phyloP scores from a whole-genome alignment of 2,888 invertebrate species.

The Rotaria socialis region DNA sequence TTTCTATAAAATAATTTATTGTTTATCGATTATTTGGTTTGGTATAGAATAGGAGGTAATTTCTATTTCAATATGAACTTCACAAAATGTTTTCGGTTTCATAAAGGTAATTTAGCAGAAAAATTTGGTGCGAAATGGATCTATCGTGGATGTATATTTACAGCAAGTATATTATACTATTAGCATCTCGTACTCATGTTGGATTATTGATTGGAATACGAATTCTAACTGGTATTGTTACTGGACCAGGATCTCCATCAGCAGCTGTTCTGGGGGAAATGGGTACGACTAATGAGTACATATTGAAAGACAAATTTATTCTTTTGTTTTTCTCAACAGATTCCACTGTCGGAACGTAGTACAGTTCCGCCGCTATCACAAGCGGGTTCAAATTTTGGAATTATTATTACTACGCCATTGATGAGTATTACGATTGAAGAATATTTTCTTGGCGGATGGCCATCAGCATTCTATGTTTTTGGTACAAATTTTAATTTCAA shows the following conservation, averaged over 20 bases:
- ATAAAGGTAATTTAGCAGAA: slow-evolving; percentile 37
- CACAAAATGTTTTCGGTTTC: background rate
- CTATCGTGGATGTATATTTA: slow-evolving; percentile 39
- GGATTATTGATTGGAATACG: slow-evolving; percentile 20
- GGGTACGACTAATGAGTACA: background rate
- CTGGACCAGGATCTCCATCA: background rate
- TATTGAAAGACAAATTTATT: background rate
- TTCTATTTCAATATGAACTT: too few species aligned
- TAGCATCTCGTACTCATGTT: slow-evolving; percentile 11
- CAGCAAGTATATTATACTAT: slow-evolving; percentile 37
- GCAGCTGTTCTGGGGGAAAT: slow-evolving; percentile 6
- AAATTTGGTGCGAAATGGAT: slow-evolving; percentile 40
- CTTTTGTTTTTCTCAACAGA: background rate
- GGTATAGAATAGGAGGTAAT: background rate
- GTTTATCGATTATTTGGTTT: background rate
- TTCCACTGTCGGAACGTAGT: background rate
- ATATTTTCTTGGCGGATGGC: background rate
- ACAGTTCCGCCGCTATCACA: background rate
- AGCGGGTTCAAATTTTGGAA: slow-evolving; percentile 8
- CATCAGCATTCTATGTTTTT: slow-evolving; percentile 9
- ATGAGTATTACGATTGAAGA: background rate
- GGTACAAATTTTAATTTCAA: background rate
- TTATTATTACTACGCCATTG: background rate
- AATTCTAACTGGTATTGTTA: slow-evolving; percentile 38
- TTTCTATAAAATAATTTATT: too few species aligned